Conservation (phyloP, 1,140 invertebrate genomes). For the Paralvinella palmiformis region DNA sequence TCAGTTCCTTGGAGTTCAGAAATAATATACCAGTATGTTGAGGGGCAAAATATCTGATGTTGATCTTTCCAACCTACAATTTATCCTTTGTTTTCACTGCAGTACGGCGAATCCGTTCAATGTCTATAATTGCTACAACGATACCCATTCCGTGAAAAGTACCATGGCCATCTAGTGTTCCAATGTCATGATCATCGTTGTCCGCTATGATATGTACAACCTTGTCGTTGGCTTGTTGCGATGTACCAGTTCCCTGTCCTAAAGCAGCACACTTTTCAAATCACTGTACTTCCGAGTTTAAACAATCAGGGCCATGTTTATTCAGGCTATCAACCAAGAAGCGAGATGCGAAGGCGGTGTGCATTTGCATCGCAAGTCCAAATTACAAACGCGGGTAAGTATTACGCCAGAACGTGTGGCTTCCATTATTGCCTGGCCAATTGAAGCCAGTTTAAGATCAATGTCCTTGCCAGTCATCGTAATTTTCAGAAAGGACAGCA, state of each 20-base stretch:
- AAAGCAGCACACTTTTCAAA: not conserved
- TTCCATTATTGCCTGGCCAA: constrained; percentile 22
- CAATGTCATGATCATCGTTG: not conserved
- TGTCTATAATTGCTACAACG: not conserved
- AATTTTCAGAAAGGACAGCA: constrained; percentile 1
- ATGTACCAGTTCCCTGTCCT: not conserved
- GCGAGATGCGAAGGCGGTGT: not conserved
- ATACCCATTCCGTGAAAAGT: not conserved
- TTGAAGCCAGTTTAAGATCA: constrained; percentile 18
- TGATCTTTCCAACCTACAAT: not conserved
- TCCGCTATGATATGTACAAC: not conserved
- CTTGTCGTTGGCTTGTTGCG: too few species aligned
- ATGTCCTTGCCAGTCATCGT: constrained; percentile 11
- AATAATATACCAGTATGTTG: not conserved
- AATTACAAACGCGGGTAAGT: constrained; percentile 22
- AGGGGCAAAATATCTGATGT: not conserved
- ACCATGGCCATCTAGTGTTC: not conserved
- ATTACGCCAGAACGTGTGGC: constrained; percentile 19
- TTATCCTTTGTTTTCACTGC: not conserved
- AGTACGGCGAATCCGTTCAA: not conserved
- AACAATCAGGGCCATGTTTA: too few species aligned
- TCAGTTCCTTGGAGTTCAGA: not conserved
- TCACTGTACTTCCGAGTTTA: not conserved
- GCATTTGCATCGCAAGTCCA: not conserved
- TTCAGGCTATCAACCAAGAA: not conserved